These are phyloP conservation scores for Eupithecia insigniata DNA, from an alignment of 2,888 invertebrate species.

Conservation along the genomic window DNA sequence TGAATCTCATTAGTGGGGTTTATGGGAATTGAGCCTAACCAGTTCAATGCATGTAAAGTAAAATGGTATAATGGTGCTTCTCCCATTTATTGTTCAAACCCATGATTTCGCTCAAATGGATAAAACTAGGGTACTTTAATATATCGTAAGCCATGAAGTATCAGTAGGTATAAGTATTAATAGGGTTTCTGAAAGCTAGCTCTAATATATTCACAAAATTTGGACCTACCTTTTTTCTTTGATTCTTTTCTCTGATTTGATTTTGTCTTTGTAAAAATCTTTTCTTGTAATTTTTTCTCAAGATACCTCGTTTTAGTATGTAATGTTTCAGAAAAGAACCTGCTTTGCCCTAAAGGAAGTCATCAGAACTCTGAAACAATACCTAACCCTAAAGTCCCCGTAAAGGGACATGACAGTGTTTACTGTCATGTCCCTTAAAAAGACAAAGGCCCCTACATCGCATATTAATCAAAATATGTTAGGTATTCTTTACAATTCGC, in stretches of 20 bases:
- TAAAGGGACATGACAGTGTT: too few species aligned
- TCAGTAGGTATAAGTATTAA: too few species aligned
- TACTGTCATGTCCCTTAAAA: conserved; percentile 32
- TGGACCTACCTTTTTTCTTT: background rate
- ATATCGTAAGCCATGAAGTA: background rate
- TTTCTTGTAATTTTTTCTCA: background rate
- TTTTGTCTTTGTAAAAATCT: too few species aligned
- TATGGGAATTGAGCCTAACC: background rate
- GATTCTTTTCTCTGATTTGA: too few species aligned
- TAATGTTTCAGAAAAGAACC: background rate
- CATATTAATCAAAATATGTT: conserved; percentile 82
- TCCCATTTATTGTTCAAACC: background rate
- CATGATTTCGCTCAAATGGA: background rate
- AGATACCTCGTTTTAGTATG: background rate
- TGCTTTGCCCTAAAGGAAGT: background rate
- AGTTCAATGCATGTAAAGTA: background rate
- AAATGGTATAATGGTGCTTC: background rate
- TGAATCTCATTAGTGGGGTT: background rate
- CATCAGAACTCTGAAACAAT: conserved; percentile 10
- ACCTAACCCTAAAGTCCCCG: conserved; percentile 20
- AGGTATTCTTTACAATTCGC: conserved; percentile 67
- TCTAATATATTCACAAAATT: background rate
- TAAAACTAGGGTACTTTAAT: background rate
- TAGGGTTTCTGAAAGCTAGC: background rate
- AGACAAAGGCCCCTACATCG: conserved; percentile 45